Evolutionary conservation across 1,140 invertebrate species (phyloP).

Genomic region (Venustaconcha ellipsiformis): DNA sequence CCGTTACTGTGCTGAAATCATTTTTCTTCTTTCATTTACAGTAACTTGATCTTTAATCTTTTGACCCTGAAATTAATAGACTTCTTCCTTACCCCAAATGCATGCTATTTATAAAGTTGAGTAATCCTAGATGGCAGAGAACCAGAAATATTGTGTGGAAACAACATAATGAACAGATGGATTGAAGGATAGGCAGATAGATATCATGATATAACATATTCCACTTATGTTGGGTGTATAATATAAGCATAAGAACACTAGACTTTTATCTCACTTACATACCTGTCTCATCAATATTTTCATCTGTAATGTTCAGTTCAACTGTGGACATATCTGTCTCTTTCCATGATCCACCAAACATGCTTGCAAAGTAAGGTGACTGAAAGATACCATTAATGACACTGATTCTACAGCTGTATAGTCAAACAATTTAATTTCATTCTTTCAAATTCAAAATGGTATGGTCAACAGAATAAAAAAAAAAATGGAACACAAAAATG

Average conservation of each 20-base stretch:
- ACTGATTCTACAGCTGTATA: neutral
- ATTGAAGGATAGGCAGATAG: no score
- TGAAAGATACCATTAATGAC: conserved; percentile 65
- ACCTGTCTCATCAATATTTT: conserved; percentile 80
- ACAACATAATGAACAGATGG: no score
- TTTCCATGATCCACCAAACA: conserved; percentile 87
- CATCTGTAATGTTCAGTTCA: conserved; percentile 80
- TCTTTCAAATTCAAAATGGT: neutral
- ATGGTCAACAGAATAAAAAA: neutral
- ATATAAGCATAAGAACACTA: neutral
- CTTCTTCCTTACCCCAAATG: no score
- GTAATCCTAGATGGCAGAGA: no score
- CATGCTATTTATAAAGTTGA: no score
- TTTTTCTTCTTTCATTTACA: no score
- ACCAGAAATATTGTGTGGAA: no score
- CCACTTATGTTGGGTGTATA: neutral
- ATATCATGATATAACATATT: neutral
- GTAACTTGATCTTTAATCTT: no score
- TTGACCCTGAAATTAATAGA: no score
- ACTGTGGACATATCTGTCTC: conserved; percentile 79
- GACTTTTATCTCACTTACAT: conserved; percentile 47
- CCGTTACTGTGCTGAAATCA: no score
- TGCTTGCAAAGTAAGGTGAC: conserved; percentile 85
- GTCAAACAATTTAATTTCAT: neutral
- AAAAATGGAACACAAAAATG: no score